Conservation (phyloP, 2,113 vertebrate species). For the Aspidoscelis tigris region DNA sequence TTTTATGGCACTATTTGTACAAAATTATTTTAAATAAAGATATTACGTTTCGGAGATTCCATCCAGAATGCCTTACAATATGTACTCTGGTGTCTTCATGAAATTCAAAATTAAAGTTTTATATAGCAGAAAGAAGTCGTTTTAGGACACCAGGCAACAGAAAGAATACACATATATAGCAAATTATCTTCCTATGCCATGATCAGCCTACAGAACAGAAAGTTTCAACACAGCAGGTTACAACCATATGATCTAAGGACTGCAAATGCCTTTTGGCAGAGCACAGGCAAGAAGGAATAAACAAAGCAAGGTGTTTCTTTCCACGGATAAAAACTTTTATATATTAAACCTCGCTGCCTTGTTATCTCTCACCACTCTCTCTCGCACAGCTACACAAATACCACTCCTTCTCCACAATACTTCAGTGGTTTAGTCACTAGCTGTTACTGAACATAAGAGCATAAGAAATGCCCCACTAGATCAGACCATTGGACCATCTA, state of each 20-base stretch:
- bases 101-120: constrained; percentile 25
- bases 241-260: constrained; percentile 61
- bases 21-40: constrained; percentile 56
- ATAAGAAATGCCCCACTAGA: too few relatives aligned
- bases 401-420: constrained; percentile 19
- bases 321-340: constrained; percentile 52
- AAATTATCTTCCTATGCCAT: constrained; percentile 52
- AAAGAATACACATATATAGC: constrained; percentile 48
- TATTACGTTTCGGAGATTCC: constrained; percentile 37
- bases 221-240: constrained; percentile 59
- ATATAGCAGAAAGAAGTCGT: constrained; percentile 22
- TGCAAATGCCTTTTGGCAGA: constrained; percentile 62
- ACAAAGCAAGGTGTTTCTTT: constrained; percentile 56
- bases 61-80: constrained; percentile 24
- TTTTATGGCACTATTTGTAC: constrained; percentile 21
- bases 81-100: constrained; percentile 17
- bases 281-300: constrained; percentile 46
- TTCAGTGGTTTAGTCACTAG: not conserved
- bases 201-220: constrained; percentile 56
- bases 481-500: too few relatives aligned
- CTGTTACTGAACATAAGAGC: not conserved
- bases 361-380: constrained; percentile 21
- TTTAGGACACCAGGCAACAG: constrained; percentile 21
- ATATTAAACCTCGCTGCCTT: constrained; percentile 34
- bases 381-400: not conserved